These are phyloP conservation scores for Synergus gifuensis DNA, from an alignment of 2,888 invertebrate genomes.

Conservation along the genomic window DNA sequence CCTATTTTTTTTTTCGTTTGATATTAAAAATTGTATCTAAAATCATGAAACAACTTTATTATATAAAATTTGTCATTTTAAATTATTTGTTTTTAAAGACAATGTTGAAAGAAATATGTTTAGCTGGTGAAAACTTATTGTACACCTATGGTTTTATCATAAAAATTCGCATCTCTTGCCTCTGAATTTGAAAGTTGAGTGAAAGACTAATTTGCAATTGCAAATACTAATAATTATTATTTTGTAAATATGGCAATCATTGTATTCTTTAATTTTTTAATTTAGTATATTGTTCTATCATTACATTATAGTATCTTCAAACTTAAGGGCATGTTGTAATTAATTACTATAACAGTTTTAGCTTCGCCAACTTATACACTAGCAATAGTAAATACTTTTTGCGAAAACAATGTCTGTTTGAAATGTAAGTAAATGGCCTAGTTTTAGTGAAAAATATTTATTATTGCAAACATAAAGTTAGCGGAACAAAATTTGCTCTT, in stretches of 20 bases:
- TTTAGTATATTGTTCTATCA: not conserved
- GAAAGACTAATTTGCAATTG: conserved; percentile 41
- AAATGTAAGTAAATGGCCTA: no score
- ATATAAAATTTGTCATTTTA: not conserved
- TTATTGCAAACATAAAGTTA: no score
- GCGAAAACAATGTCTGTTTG: no score
- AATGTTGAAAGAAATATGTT: not conserved
- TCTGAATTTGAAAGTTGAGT: not conserved
- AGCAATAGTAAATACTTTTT: no score
- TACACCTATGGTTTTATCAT: not conserved
- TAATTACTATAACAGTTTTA: no score
- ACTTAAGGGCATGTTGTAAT: not conserved
- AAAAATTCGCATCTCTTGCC: not conserved
- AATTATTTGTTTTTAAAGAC: no score
- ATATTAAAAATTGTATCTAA: not conserved
- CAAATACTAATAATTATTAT: not conserved
- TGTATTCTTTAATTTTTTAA: not conserved
- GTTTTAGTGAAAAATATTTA: no score
- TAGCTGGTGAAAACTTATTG: no score
- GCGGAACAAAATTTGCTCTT: no score
- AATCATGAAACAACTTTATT: not conserved
- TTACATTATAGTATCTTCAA: not conserved
- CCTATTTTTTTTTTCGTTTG: not conserved
- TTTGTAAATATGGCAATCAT: conserved; percentile 3
- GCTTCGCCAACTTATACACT: no score